Percentiles rank a stretch among this genome's conserved stretches.
phyloP scores from a whole-genome alignment of 2,797 vertebrate genomes.

The Chanos chanos region DNA sequence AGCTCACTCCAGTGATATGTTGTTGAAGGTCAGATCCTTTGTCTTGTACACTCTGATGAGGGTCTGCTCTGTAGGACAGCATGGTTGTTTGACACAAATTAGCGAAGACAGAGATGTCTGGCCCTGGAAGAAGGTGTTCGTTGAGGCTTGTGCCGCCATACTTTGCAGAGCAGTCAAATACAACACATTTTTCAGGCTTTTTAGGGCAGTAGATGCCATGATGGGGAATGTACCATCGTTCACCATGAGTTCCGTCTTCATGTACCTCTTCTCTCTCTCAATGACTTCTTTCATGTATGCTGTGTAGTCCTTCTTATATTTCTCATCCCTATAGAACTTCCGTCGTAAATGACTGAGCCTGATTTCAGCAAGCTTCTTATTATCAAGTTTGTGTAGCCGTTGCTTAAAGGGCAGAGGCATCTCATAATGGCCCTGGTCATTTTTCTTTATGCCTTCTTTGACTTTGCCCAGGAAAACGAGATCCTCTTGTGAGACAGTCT shows the following conservation, averaged over 20 bases:
- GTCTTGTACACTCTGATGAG: too few relatives aligned
- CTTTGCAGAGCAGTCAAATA: conserved; percentile 19
- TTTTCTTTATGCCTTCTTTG: conserved; percentile 1
- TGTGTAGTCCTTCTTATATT: neutral
- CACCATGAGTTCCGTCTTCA: neutral
- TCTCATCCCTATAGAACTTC: conserved; percentile 3
- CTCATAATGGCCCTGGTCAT: conserved; percentile 6
- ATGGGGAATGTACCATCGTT: conserved; percentile 9
- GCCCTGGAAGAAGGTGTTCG: too few relatives aligned
- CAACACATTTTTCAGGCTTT: too few relatives aligned
- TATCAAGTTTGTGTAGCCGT: conserved; percentile 9
- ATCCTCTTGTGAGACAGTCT: too few relatives aligned
- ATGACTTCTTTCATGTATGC: conserved; percentile 4
- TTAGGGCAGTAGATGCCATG: neutral
- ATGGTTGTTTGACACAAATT: too few relatives aligned
- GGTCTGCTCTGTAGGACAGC: too few relatives aligned
- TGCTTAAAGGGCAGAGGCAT: too few relatives aligned
- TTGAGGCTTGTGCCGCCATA: too few relatives aligned
- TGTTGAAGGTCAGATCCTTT: too few relatives aligned
- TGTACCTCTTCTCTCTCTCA: neutral
- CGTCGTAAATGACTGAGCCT: neutral
- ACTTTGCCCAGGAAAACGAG: neutral
- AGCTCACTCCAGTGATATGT: too few relatives aligned
- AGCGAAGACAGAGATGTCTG: too few relatives aligned
- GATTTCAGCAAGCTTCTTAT: neutral